phyloP scores from a whole-genome alignment of 2,797 vertebrate genomes.

The Microctenopoma stevenorrisi region DNA sequence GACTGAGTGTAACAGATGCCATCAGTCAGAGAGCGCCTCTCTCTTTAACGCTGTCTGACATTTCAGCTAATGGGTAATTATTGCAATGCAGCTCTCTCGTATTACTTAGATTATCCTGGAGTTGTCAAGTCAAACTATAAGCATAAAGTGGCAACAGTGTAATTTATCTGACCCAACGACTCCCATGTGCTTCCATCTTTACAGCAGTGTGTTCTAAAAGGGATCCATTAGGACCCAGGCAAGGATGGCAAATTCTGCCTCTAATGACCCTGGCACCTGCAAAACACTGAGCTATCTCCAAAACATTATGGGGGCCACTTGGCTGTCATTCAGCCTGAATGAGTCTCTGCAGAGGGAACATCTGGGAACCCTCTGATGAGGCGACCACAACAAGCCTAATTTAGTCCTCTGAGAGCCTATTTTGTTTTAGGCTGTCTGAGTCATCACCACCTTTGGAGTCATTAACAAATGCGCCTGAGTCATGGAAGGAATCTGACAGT shows the following conservation, averaged over 20 bases:
- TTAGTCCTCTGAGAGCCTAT: slow-evolving; percentile 26
- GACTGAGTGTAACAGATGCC: slow-evolving; percentile 33
- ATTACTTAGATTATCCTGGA: slow-evolving; percentile 45
- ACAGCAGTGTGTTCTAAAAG: slow-evolving; percentile 32
- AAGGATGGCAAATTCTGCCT: slow-evolving; percentile 38
- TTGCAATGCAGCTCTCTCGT: slow-evolving; percentile 29
- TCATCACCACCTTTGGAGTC: slow-evolving; percentile 48
- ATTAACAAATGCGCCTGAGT: slow-evolving; percentile 45
- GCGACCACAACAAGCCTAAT: slow-evolving; percentile 37
- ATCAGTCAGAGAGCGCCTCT: slow-evolving; percentile 1
- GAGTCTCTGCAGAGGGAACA: slow-evolving; percentile 14
- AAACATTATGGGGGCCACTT: slow-evolving; percentile 51
- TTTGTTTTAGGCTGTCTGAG: slow-evolving; percentile 36
- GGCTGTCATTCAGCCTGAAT: slow-evolving; percentile 32
- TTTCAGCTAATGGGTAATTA: slow-evolving; percentile 38
- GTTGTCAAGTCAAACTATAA: slow-evolving; percentile 37
- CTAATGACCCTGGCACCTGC: slow-evolving; percentile 53
- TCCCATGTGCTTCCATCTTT: slow-evolving; percentile 43
- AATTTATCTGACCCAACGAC: slow-evolving; percentile 30
- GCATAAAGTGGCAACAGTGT: slow-evolving; percentile 39
- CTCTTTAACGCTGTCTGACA: slow-evolving; percentile 30
- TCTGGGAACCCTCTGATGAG: slow-evolving; percentile 33
- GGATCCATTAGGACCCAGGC: slow-evolving; percentile 28
- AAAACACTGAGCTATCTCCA: slow-evolving; percentile 34
- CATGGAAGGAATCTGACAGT: slow-evolving; percentile 13